Evolutionary conservation across 2,888 invertebrate species (phyloP).

Genomic region (Sinopyrophorus schimmeli): DNA sequence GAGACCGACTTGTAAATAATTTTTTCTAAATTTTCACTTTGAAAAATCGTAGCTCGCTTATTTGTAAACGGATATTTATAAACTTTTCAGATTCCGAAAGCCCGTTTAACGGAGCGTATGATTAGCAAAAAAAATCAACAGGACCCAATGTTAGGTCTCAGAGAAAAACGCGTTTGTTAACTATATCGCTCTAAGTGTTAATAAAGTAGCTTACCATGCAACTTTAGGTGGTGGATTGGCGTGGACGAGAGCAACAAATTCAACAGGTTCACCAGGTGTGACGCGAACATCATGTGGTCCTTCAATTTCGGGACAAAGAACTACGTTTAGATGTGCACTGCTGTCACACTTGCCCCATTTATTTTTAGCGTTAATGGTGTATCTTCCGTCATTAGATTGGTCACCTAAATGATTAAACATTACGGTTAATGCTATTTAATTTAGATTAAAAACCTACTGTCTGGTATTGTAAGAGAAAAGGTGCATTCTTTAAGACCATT

Average conservation of each 20-base stretch:
- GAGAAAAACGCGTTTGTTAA: too few relatives aligned
- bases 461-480: conserved; percentile 75
- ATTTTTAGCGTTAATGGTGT: conserved; percentile 78
- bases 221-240: conserved; percentile 91
- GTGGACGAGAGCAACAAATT: conserved; percentile 78
- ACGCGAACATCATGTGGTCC: conserved; percentile 73
- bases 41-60: too few relatives aligned
- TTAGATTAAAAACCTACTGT: conserved; percentile 55
- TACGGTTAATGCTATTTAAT: not conserved
- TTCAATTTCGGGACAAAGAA: conserved; percentile 78
- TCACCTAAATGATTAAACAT: conserved; percentile 56
- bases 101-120: too few relatives aligned
- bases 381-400: conserved; percentile 79
- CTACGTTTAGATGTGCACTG: conserved; percentile 75
- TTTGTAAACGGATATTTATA: too few relatives aligned
- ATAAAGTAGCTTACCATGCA: conserved; percentile 76
- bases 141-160: too few relatives aligned
- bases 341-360: conserved; percentile 77
- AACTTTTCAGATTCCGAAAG: too few relatives aligned
- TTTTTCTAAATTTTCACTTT: too few relatives aligned
- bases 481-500: conserved; percentile 81
- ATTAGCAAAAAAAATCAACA: too few relatives aligned
- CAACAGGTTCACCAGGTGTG: conserved; percentile 76
- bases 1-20: too few relatives aligned
- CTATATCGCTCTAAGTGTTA: too few relatives aligned